Evolutionary conservation across 2,113 vertebrate genomes (phyloP).

Genomic region (Globicephala melas): DNA sequence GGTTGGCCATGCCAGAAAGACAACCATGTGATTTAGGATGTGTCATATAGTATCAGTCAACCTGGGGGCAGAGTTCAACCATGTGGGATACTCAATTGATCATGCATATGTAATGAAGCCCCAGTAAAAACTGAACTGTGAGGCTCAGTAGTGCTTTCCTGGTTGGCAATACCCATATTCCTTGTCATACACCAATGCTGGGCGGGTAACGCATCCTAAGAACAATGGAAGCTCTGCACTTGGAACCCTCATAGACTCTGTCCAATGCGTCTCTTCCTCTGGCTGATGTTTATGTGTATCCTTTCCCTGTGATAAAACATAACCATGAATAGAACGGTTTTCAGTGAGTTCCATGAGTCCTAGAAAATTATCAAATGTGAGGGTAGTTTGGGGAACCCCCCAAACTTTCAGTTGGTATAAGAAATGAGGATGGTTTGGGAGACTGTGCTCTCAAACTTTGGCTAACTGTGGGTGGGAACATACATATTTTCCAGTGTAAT

Average conservation of each 20-base stretch:
- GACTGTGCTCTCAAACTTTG: not conserved
- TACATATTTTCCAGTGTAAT: not conserved
- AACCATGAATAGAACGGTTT: not conserved
- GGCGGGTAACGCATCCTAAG: not conserved
- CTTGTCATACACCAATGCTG: not conserved
- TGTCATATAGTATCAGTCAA: not conserved
- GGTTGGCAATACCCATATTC: not conserved
- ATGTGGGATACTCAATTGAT: not conserved
- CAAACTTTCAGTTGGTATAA: not conserved
- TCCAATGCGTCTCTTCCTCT: not conserved
- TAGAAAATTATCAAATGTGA: not conserved
- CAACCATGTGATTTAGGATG: not conserved
- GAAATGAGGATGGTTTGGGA: not conserved
- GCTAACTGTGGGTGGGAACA: not conserved
- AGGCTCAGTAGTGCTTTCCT: not conserved
- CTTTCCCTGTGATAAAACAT: not conserved
- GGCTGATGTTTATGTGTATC: not conserved
- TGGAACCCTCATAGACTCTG: not conserved
- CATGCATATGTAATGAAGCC: not conserved
- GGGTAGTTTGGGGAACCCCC: not conserved
- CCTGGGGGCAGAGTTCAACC: not conserved
- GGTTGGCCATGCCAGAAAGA: not conserved
- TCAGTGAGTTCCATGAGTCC: not conserved
- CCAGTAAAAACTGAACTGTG: not conserved
- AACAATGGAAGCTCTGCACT: not conserved